phyloP scores from a whole-genome alignment of 2,113 vertebrate genomes.

The Gavialis gangeticus region DNA sequence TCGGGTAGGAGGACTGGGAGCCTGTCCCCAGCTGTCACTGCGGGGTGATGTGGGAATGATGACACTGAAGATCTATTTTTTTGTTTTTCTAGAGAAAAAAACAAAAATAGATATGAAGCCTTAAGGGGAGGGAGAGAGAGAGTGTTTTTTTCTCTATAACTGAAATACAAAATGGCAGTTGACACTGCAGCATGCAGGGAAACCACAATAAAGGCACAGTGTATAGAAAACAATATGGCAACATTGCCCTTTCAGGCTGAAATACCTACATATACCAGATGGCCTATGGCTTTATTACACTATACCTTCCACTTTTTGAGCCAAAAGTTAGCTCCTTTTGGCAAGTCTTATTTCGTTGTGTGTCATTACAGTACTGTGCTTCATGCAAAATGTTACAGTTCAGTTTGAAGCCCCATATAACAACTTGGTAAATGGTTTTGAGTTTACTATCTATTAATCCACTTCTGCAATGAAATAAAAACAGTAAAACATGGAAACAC shows the following conservation, averaged over 20 bases:
- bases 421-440: background rate
- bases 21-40: background rate
- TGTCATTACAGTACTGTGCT: background rate
- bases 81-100: background rate
- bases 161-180: background rate
- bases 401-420: background rate
- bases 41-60: background rate
- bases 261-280: background rate
- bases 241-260: background rate
- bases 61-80: too few species aligned
- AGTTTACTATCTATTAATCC: background rate
- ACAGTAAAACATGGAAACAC: background rate
- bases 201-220: fast-evolving
- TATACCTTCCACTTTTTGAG: background rate
- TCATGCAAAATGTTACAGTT: background rate
- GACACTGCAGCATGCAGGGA: background rate
- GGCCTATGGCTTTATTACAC: background rate
- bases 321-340: background rate
- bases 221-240: background rate
- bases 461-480: fast-evolving
- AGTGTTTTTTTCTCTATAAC: background rate
- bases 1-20: background rate
- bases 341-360: background rate
- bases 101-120: background rate
- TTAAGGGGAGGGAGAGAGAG: background rate